Evolutionary conservation across 1,140 invertebrate species (phyloP).

Genomic region (Argopecten irradians): DNA sequence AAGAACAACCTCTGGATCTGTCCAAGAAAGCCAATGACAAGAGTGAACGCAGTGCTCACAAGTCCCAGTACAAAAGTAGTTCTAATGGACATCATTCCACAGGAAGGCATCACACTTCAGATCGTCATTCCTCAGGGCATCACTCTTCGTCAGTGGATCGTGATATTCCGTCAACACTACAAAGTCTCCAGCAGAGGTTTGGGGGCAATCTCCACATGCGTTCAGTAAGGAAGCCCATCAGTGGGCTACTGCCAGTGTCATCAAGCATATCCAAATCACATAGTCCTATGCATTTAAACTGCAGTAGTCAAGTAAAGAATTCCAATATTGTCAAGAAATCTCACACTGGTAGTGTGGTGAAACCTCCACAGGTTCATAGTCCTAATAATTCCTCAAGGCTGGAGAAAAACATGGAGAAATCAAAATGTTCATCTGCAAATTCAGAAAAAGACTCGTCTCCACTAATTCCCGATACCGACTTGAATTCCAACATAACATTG

Average conservation of each 20-base stretch:
- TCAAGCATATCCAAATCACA: constrained; percentile 29
- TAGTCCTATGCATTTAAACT: constrained; percentile 20
- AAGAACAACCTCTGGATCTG: constrained; percentile 69
- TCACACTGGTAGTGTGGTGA: background rate
- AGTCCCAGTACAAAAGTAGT: constrained; percentile 24
- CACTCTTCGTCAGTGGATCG: background rate
- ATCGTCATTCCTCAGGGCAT: background rate
- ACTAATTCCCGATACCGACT: constrained; percentile 3
- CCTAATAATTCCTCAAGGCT: background rate
- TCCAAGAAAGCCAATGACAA: constrained; percentile 59
- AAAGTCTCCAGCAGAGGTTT: constrained; percentile 71
- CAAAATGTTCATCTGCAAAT: background rate
- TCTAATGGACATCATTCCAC: background rate
- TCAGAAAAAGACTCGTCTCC: background rate
- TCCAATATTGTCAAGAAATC: constrained; percentile 11
- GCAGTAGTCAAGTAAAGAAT: background rate
- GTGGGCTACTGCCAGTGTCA: constrained; percentile 31
- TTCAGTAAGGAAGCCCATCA: constrained; percentile 53
- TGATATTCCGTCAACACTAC: constrained; percentile 47
- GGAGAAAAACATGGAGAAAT: background rate
- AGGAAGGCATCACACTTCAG: background rate
- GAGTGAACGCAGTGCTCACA: background rate
- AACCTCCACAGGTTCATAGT: background rate
- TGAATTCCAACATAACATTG: constrained; percentile 50
- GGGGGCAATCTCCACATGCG: constrained; percentile 68